Conservation (phyloP, 35 echinoderm and acorn worm species). For the Heliocidaris tuberculata region DNA sequence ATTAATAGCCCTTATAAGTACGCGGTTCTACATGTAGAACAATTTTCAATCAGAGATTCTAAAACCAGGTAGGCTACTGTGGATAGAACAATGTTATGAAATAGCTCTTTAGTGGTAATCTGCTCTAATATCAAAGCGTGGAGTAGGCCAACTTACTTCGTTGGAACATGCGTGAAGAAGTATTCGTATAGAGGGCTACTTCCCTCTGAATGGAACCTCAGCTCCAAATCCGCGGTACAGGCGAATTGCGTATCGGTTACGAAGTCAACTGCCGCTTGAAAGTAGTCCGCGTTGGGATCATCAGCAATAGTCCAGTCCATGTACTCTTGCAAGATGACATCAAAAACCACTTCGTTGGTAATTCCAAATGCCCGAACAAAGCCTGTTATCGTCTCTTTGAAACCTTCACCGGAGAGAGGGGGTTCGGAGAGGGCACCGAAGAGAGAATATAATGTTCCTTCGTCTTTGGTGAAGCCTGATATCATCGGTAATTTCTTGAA, state of each 20-base stretch:
- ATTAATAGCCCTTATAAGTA: too few relatives aligned
- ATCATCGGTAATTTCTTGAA: constrained; percentile 61
- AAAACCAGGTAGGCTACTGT: too few relatives aligned
- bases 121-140: too few relatives aligned
- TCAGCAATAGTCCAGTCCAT: constrained; percentile 71
- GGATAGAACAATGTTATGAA: too few relatives aligned
- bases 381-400: neutral
- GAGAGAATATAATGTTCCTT: constrained; percentile 53
- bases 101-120: too few relatives aligned
- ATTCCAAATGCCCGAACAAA: neutral
- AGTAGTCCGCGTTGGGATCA: constrained; percentile 59
- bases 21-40: too few relatives aligned
- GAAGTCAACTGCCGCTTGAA: constrained; percentile 55
- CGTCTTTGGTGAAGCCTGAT: constrained; percentile 74
- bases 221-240: constrained; percentile 55
- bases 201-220: constrained; percentile 37
- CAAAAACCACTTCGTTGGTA: neutral
- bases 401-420: neutral
- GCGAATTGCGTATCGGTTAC: constrained; percentile 53
- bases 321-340: constrained; percentile 51
- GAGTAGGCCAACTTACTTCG: neutral
- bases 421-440: neutral
- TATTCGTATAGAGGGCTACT: constrained; percentile 62
- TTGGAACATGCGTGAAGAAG: constrained; percentile 63
- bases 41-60: too few relatives aligned